A percentile compares a stretch with the other conserved stretches of the same genome.
Evolutionary conservation across 1,140 invertebrate species (phyloP).

Genomic region (Drosophila navojoa): DNA sequence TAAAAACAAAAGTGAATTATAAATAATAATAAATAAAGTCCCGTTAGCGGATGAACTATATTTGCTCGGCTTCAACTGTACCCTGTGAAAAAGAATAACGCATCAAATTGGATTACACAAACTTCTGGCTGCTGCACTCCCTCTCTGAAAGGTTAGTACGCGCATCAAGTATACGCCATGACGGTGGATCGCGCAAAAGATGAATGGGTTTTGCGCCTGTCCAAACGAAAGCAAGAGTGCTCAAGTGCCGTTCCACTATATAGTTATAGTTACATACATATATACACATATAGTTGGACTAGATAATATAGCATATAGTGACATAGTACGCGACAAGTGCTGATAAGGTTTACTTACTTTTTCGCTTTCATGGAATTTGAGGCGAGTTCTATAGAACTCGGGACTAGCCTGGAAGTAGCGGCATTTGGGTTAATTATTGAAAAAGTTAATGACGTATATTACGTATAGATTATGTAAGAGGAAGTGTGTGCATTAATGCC

Average conservation of each 20-base stretch:
- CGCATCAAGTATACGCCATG: constrained; percentile 61
- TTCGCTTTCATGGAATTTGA: constrained; percentile 14
- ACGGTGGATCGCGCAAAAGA: constrained; percentile 22
- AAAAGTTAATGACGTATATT: not conserved
- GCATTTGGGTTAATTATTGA: constrained; percentile 22
- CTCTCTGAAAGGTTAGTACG: constrained; percentile 77
- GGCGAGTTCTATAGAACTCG: constrained; percentile 1
- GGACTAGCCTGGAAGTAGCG: constrained; percentile 8
- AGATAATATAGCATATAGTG: constrained; percentile 22
- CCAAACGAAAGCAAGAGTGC: constrained; percentile 71
- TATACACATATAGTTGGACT: constrained; percentile 22
- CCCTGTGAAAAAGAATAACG: constrained; percentile 25
- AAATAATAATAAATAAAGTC: not conserved
- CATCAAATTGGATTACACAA: constrained; percentile 78
- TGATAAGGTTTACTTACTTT: constrained; percentile 29
- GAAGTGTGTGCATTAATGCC: too few relatives aligned
- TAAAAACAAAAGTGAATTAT: constrained; percentile 43
- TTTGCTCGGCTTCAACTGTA: constrained; percentile 59
- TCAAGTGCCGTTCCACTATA: constrained; percentile 52
- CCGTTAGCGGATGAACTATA: constrained; percentile 28
- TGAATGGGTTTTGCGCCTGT: constrained; percentile 25
- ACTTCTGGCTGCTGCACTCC: constrained; percentile 71
- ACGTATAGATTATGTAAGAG: not conserved
- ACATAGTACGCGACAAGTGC: constrained; percentile 21
- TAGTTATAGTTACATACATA: constrained; percentile 22